phyloP scores from a whole-genome alignment of 2,113 vertebrate genomes.

The Salvelinus namaycush region DNA sequence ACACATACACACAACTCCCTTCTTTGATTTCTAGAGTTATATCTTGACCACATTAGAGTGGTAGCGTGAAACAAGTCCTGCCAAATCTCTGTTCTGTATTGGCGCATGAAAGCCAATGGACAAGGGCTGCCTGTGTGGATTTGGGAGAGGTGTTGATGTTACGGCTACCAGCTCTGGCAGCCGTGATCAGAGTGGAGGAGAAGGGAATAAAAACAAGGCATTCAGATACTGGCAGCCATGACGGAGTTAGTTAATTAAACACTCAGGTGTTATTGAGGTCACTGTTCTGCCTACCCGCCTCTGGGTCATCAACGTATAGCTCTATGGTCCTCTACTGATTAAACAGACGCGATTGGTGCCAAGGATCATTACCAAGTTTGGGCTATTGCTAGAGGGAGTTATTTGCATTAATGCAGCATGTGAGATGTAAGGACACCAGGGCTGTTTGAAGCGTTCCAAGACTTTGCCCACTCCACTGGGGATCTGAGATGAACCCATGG shows the following conservation, averaged over 20 bases:
- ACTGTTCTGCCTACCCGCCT: conserved; percentile 28
- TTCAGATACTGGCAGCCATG: conserved; percentile 46
- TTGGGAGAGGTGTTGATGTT: conserved; percentile 61
- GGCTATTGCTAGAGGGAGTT: conserved; percentile 14
- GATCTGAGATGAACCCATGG: not conserved
- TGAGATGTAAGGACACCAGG: conserved; percentile 7
- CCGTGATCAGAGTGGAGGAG: conserved; percentile 37
- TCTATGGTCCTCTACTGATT: conserved; percentile 33
- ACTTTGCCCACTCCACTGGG: not conserved
- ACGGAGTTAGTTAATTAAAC: conserved; percentile 62
- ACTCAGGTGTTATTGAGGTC: conserved; percentile 37
- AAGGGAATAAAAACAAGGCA: conserved; percentile 32
- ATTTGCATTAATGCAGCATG: conserved; percentile 29
- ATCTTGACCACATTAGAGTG: conserved; percentile 52
- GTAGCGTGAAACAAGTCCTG: conserved; percentile 42
- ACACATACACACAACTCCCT: not conserved
- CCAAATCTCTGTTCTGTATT: conserved; percentile 58
- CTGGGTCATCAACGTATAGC: conserved; percentile 30
- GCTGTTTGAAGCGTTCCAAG: not conserved
- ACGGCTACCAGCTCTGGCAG: conserved; percentile 36
- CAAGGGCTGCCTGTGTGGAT: conserved; percentile 60
- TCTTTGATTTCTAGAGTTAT: conserved; percentile 46
- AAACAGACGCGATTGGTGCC: conserved; percentile 41
- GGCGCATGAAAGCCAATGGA: conserved; percentile 46
- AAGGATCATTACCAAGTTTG: conserved; percentile 13